Percentiles rank a stretch among this genome's conserved stretches.
Conservation (phyloP, 2,113 vertebrate genomes). For the Herpailurus yagouaroundi region DNA sequence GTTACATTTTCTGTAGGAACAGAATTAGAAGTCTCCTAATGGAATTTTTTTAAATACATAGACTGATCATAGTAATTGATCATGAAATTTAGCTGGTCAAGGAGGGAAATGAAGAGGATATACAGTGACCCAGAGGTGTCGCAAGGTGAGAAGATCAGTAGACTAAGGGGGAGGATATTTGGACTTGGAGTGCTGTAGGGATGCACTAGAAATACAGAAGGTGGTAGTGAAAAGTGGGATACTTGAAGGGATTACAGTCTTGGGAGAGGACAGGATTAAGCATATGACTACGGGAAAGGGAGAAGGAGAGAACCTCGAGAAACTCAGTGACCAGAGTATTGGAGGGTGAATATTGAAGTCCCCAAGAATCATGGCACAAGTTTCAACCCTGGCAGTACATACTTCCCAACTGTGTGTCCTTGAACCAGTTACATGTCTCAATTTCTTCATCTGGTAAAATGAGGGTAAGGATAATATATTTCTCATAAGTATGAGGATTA, state of each 20-base stretch:
- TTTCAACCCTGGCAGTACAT: conserved; percentile 18
- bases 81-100: not conserved
- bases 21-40: not conserved
- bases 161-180: conserved; percentile 15
- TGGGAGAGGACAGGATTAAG: not conserved
- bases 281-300: not conserved
- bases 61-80: not conserved
- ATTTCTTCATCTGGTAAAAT: conserved; percentile 43
- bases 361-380: not conserved
- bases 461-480: conserved; percentile 35
- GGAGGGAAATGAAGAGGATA: not conserved
- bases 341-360: not conserved
- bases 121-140: not conserved
- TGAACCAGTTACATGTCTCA: not conserved
- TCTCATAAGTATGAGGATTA: conserved; percentile 9
- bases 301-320: not conserved
- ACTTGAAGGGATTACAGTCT: not conserved
- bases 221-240: not conserved
- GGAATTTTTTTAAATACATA: not conserved
- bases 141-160: not conserved
- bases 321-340: conserved; percentile 27
- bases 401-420: conserved; percentile 20
- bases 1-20: conserved; percentile 39
- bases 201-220: not conserved
- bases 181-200: not conserved